phyloP scores from a whole-genome alignment of 2,113 vertebrate genomes.

The Spilogale gracilis region DNA sequence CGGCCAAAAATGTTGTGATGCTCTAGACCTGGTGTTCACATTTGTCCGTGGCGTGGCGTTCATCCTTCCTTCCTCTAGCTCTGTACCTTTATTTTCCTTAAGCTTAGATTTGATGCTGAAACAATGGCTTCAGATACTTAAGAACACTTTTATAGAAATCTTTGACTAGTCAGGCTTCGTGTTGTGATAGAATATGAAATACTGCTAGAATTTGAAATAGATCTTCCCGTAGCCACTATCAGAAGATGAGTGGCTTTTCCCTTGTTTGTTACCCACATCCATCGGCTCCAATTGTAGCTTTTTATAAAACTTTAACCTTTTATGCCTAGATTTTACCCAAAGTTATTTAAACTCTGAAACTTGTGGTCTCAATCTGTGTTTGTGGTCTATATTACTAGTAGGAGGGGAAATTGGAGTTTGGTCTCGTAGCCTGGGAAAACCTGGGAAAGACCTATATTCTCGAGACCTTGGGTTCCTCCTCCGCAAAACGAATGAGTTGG shows the following conservation, averaged over 20 bases:
- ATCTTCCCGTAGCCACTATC: neutral
- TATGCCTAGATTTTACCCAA: neutral
- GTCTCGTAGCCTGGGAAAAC: neutral
- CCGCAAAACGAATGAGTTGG: neutral
- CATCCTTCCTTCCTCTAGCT: neutral
- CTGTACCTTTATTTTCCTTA: neutral
- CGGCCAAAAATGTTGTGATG: neutral
- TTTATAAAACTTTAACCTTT: neutral
- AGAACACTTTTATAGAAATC: neutral
- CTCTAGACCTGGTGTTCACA: neutral
- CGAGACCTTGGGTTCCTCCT: neutral
- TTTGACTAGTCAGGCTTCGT: neutral
- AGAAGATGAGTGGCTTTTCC: neutral
- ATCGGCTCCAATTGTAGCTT: neutral
- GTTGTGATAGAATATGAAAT: neutral
- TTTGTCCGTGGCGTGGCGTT: neutral
- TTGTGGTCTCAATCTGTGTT: slow-evolving; percentile 39
- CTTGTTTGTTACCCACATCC: neutral
- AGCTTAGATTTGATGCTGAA: neutral
- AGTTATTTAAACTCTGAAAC: neutral
- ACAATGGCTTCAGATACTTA: neutral
- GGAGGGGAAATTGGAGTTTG: neutral
- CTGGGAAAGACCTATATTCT: neutral
- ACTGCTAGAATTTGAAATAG: neutral
- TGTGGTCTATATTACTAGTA: neutral